Base-by-base conservation (phyloP, 2,113 vertebrate genomes). In the Chaenogobius annularis region DNA sequence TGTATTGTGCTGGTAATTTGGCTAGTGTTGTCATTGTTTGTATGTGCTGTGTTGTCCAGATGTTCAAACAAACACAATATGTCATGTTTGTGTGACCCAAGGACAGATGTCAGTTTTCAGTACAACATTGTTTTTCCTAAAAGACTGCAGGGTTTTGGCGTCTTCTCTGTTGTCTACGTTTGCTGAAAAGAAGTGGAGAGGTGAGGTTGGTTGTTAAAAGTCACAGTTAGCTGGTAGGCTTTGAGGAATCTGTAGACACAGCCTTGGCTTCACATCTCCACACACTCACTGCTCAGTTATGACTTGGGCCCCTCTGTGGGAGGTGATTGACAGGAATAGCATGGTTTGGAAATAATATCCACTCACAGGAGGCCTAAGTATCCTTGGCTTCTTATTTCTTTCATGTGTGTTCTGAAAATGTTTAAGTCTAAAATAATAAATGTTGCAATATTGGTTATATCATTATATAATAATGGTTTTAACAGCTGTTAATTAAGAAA, bases 231-330 rank as follows among this genome's bases (percentile, higher is more conserved):
- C 65, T 89, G 87, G 86, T 74, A 90, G 80, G 63, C 72, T 72
- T 67, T 82, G 70, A 88, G 89, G 89, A 91, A 90, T 89, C 83
- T 87, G 73, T 77, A 70, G 81, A 78, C 76, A 87, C 71, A 80
- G n/a, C 56, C 17, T 23, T 79, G 73, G 74, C 76, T 75, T 77
- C 47, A 43, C 47, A 43, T 52, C 55, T 77, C 74, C 67, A 81
- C 67, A 79, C 70, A 74, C 72, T 77, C 63, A 54, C 40, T 46
- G 56, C 63, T 7, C 7, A 19, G 61, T 69, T 64, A 73, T 64
- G 64, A 84, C 58, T 65, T 58, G 75, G 78, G 66, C 70, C 73
- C 78, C 62, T 50, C 75, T 78, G 69, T 73, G 70, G 83, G 59
- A 84, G 75, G 81, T 55, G 75, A 76, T 79, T 80, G 68, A 79